Conservation (phyloP, 2,113 vertebrate genomes). For the Regulus satrapa region DNA sequence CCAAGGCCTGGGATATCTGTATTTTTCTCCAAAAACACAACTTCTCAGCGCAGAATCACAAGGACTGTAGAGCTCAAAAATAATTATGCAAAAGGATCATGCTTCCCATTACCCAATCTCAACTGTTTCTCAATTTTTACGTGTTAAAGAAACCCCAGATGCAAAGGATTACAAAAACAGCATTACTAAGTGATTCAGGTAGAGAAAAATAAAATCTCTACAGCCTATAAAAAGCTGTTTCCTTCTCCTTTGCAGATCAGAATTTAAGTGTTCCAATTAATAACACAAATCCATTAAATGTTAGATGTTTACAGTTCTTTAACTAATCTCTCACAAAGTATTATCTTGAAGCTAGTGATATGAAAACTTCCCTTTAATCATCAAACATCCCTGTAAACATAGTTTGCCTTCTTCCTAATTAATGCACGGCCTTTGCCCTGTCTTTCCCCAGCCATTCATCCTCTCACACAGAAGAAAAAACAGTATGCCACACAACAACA, state of each 20-base stretch:
- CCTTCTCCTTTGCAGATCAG: neutral
- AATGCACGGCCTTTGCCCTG: neutral
- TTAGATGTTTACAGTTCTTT: neutral
- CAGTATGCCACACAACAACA: neutral
- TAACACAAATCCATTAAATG: neutral
- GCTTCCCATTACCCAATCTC: neutral
- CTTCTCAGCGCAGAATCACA: neutral
- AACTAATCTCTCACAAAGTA: neutral
- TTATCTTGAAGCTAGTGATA: neutral
- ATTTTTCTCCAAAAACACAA: neutral
- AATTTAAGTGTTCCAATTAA: neutral
- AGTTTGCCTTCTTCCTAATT: neutral
- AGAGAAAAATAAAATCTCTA: neutral
- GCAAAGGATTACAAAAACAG: neutral
- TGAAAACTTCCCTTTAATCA: neutral
- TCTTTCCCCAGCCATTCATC: neutral
- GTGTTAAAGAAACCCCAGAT: neutral
- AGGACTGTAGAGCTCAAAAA: neutral
- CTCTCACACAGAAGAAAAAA: neutral
- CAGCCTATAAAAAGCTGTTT: neutral
- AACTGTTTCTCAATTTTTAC: neutral
- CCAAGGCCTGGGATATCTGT: neutral
- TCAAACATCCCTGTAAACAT: neutral
- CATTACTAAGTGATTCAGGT: neutral
- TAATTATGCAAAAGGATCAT: neutral